These are phyloP conservation scores for Halcyon chelicuti DNA, from an alignment of 2,797 vertebrate species.

Conservation along the genomic window DNA sequence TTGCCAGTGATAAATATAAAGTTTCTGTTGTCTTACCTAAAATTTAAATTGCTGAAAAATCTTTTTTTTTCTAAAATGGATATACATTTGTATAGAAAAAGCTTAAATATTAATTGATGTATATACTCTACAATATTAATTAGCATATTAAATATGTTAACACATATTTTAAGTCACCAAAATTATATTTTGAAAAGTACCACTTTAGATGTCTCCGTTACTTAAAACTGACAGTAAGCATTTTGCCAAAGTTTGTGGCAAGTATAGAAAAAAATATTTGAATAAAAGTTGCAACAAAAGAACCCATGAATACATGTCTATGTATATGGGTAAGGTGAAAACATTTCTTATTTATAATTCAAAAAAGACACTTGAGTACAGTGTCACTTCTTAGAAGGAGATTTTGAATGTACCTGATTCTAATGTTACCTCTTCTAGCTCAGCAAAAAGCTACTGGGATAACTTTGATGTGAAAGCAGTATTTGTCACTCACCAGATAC, in stretches of 20 bases:
- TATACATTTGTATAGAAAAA: neutral
- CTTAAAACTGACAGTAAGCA: neutral
- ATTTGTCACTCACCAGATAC: neutral
- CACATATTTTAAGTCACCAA: neutral
- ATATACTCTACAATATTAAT: neutral
- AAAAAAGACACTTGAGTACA: neutral
- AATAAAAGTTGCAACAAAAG: neutral
- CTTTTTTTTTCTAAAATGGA: neutral
- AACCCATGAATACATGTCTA: neutral
- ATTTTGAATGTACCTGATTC: neutral
- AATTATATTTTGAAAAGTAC: neutral
- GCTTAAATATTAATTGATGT: neutral
- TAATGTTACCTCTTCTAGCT: neutral
- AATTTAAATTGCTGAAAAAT: neutral
- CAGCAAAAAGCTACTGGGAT: neutral
- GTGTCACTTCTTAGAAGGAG: neutral
- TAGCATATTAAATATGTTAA: neutral
- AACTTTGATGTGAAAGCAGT: neutral
- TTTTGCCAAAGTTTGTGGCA: neutral
- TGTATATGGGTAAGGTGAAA: neutral
- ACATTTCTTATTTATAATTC: neutral
- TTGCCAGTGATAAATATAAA: neutral
- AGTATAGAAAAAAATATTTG: neutral
- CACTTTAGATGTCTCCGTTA: neutral
- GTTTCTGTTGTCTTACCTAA: neutral